Percentiles rank a stretch among this genome's conserved stretches.
phyloP scores from a whole-genome alignment of 2,797 vertebrate genomes.

The Cyclura pinguis region DNA sequence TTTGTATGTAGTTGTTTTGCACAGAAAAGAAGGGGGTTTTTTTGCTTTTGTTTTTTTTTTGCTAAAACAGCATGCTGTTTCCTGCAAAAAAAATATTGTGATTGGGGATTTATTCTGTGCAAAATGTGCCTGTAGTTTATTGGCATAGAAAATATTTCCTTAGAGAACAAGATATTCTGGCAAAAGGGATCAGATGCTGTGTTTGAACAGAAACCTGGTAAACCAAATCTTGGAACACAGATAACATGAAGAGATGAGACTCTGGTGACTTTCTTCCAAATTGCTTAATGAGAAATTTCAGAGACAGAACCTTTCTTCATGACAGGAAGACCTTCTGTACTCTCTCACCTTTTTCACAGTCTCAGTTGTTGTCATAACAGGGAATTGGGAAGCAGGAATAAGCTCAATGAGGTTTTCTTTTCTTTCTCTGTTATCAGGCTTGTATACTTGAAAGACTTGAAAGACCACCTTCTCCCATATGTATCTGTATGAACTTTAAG shows the following conservation, averaged over 20 bases:
- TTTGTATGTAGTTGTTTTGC: no score
- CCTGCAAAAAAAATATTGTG: no score
- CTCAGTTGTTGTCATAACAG: background rate
- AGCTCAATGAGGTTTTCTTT: background rate
- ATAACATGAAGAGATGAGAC: background rate
- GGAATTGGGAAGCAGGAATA: background rate
- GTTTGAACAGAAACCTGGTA: background rate
- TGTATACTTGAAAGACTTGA: background rate
- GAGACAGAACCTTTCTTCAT: background rate
- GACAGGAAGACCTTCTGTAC: background rate
- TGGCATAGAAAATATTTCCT: no score
- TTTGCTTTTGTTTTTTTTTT: no score
- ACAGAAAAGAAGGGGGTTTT: no score
- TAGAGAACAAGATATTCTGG: background rate
- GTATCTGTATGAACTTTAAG: background rate
- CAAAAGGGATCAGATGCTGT: background rate
- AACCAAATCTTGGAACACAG: background rate
- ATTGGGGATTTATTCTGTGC: no score
- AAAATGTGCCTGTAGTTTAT: no score
- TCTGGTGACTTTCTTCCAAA: background rate
- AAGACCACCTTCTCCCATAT: background rate
- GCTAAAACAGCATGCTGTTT: no score
- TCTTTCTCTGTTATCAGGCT: no score
- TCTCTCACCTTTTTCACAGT: background rate
- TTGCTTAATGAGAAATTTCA: background rate